Evolutionary conservation across 2,888 invertebrate genomes (phyloP), one percentile per base, ranked within the genome.

Genomic region (Drosophila hamatofila): DNA sequence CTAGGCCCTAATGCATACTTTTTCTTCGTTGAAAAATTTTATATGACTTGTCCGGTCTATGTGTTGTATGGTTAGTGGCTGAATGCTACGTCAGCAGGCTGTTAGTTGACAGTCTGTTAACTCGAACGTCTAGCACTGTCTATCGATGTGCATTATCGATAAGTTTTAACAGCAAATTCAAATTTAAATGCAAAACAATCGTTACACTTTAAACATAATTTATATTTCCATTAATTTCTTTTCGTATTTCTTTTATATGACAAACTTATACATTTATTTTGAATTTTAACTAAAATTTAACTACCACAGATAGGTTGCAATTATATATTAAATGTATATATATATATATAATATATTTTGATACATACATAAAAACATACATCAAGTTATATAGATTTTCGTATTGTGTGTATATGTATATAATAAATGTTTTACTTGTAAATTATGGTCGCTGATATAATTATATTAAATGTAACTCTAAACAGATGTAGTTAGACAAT

Each of bases 301-400:
- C 92, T 92, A 92, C 92, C 92, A 92, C 92, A 92, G 92, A 92
- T 91, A 91, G 89, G 88, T 92, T 92, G 91, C 92, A 89, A 91
- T 91, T 91, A 90, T 77, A 83, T 80, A 80, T 78, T 75, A 77
- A 71, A 78, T 76, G 64, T 74, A 88, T 76, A 78, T 69, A 78
- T 71, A 74, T 21, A 14, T 56, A 59, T 71, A 72, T 68, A 37
- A 72, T 78, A 72, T 62, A 65, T 66, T 54, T 63, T 67, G 27
- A 73, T 78, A 75, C 66, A 75, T 65, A 68, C 61, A 78, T 74
- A 51, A 56, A 56, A 57, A 75, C 66, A 75, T 65, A 70, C 61
- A 78, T 74, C 35, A 33, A 56, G 55, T 68, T 71, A 44, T 71
- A 46, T 69, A 69, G 64, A 66, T 64, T 72, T 72, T 72, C 54